Percentiles rank a stretch among this genome's conserved stretches.
These are phyloP conservation scores for Marisa cornuarietis DNA, from an alignment of 1,140 invertebrate species.

Conservation along the genomic window DNA sequence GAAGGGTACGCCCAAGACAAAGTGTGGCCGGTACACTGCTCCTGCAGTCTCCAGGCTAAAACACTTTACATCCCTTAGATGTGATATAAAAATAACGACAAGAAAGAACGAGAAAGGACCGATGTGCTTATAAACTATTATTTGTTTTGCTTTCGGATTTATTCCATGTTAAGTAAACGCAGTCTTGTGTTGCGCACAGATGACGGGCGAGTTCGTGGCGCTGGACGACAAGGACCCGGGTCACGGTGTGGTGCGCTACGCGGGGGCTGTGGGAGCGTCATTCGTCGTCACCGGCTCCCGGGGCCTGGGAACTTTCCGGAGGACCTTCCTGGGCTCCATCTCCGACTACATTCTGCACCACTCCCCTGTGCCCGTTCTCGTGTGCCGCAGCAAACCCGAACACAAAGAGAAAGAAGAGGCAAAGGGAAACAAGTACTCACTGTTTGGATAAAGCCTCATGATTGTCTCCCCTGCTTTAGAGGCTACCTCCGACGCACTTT, in stretches of 20 bases:
- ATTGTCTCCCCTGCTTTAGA: no score
- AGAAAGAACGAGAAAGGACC: no score
- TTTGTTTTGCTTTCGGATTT: background rate
- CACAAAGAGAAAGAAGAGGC: background rate
- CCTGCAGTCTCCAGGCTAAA: no score
- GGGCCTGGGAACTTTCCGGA: slow-evolving; percentile 27
- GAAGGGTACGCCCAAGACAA: no score
- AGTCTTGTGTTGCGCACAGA: slow-evolving; percentile 9
- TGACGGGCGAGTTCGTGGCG: slow-evolving; percentile 35
- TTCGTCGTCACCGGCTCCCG: slow-evolving; percentile 33
- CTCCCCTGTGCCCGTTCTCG: slow-evolving; percentile 32
- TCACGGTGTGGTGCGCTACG: slow-evolving; percentile 26
- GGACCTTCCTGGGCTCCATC: slow-evolving; percentile 32
- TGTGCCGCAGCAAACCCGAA: slow-evolving; percentile 24
- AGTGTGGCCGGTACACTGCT: no score
- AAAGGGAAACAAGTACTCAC: no score
- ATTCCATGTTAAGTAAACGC: no score
- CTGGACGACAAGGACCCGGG: slow-evolving; percentile 34
- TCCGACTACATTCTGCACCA: slow-evolving; percentile 36
- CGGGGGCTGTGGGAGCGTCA: slow-evolving; percentile 20
- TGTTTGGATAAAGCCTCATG: no score
- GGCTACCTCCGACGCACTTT: no score
- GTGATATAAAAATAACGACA: background rate
- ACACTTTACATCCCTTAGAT: no score
- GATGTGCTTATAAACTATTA: background rate